A percentile compares a stretch with the other conserved stretches of the same genome.
phyloP scores from a whole-genome alignment of 2,888 invertebrate species.

The Cephus pulcher region DNA sequence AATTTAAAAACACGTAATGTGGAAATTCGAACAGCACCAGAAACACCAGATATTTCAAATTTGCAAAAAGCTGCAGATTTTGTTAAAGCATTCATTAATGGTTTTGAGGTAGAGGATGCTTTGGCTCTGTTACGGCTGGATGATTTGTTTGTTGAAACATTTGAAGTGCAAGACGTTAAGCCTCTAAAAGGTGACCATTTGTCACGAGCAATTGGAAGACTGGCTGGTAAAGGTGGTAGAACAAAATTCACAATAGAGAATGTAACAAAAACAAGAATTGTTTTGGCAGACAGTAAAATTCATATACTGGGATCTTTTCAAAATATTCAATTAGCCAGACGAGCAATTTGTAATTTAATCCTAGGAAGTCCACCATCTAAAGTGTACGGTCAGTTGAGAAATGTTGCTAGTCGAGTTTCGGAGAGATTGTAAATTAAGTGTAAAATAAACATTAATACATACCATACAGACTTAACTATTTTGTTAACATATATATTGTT shows the following conservation, averaged over 20 bases:
- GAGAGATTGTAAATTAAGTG: constrained; percentile 78
- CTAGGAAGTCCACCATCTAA: constrained; percentile 97
- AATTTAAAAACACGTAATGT: constrained; percentile 92
- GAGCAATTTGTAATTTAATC: constrained; percentile 96
- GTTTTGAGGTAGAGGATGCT: constrained; percentile 98
- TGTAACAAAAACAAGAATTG: constrained; percentile 97
- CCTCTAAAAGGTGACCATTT: constrained; percentile 95
- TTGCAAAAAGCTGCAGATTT: constrained; percentile 99
- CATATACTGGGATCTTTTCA: constrained; percentile 98
- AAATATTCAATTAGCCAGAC: constrained; percentile 93
- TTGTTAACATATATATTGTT: background rate
- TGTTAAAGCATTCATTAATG: constrained; percentile 94
- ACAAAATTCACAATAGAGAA: constrained; percentile 99
- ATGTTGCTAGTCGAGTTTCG: constrained; percentile 84
- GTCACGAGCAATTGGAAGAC: constrained; percentile 94
- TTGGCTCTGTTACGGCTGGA: constrained; percentile 93
- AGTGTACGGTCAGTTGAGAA: constrained; percentile 94
- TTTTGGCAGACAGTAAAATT: constrained; percentile 95
- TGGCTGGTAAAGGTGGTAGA: constrained; percentile 97
- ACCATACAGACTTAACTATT: background rate
- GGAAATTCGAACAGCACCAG: constrained; percentile 79
- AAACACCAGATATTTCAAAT: constrained; percentile 87
- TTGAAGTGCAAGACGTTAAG: constrained; percentile 97
- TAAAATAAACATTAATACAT: constrained; percentile 23
- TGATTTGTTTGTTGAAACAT: constrained; percentile 96